Base-by-base conservation (phyloP, 2,888 invertebrate genomes). In the Hirudinaria manillensis region DNA sequence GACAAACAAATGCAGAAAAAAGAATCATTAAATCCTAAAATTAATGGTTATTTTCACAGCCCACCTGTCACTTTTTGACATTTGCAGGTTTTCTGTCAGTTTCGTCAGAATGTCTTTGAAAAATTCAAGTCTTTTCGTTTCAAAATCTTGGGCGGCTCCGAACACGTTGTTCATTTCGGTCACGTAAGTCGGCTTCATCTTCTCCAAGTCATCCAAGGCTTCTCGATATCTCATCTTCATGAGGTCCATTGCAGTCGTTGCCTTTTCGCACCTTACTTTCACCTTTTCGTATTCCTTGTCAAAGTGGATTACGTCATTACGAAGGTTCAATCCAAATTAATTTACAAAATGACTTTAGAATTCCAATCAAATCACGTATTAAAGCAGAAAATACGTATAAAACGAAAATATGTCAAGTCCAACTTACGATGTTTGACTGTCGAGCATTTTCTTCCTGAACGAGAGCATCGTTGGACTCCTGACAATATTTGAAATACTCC, bases 111-210 rank as follows among this genome's bases (percentile, higher is more conserved):
- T 71, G n/a, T 75, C 75, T 56, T 72, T 71, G 53, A 75, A 72
- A 51, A 75, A 75, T n/a, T 75, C 75, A 19, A 75, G 71, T 38
- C 75, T 29, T 27, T 71, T 71, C 10, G 36, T 36, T 45, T 75
- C 75, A 27, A 75, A 75, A 6, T 75, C 75, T 34, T 75, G 75
- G 0, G 75, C 72, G 13, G 61, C 36, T 0, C 61, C 75, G 27
- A 75, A 75, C 2, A 72, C 75, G 34, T 72, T 65, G 51, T 65
- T 72, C 75, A 75, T 75, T 0, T 75, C 75, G 56, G 71, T 53
- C 29, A 72, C 55, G 72, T 75, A 75, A 21, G 71, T 72, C 65
- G 56, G 68, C 24, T 72, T 71, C 34, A 56, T 6, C 21, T 27
- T 56, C 55, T 38, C 53, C 21, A 51, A 56, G 16, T 55, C 53